Conservation (phyloP, 1,140 invertebrate species). For the Nasonia longicornis region DNA sequence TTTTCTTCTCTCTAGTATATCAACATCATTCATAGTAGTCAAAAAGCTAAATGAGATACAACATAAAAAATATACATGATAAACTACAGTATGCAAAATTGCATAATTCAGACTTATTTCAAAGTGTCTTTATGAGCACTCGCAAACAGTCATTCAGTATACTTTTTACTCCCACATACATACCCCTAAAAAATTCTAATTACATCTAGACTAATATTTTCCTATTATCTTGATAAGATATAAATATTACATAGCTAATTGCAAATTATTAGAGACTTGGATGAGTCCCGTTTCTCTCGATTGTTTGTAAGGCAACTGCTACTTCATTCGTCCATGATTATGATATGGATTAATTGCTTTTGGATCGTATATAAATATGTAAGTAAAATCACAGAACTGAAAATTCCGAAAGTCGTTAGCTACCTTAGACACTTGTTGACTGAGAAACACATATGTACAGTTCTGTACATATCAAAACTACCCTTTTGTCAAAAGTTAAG, state of each 20-base stretch:
- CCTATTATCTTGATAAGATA: conserved; percentile 30
- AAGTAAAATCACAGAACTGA: conserved; percentile 37
- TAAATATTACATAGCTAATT: conserved; percentile 41
- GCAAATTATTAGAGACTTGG: conserved; percentile 23
- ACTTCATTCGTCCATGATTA: conserved; percentile 38
- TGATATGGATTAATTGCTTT: conserved; percentile 43
- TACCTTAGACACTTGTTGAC: background rate
- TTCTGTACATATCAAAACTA: conserved; percentile 33
- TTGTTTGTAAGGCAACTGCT: conserved; percentile 44
- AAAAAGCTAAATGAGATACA: conserved; percentile 28
- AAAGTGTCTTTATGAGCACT: conserved; percentile 12
- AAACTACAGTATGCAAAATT: conserved; percentile 37
- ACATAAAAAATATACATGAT: conserved; percentile 34
- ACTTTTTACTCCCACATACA: background rate
- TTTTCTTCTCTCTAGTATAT: conserved; percentile 6
- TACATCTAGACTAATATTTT: conserved; percentile 21
- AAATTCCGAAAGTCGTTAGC: conserved; percentile 33
- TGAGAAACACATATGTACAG: conserved; percentile 36
- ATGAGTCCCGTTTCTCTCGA: conserved; percentile 19
- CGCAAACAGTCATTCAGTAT: conserved; percentile 32
- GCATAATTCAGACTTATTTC: conserved; percentile 42
- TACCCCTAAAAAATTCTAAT: conserved; percentile 18
- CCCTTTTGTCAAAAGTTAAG: conserved; percentile 23
- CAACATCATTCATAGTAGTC: conserved; percentile 1
- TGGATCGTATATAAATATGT: conserved; percentile 20